Evolutionary conservation across 2,888 invertebrate species (phyloP).

Genomic region (Drosophila barbarae): DNA sequence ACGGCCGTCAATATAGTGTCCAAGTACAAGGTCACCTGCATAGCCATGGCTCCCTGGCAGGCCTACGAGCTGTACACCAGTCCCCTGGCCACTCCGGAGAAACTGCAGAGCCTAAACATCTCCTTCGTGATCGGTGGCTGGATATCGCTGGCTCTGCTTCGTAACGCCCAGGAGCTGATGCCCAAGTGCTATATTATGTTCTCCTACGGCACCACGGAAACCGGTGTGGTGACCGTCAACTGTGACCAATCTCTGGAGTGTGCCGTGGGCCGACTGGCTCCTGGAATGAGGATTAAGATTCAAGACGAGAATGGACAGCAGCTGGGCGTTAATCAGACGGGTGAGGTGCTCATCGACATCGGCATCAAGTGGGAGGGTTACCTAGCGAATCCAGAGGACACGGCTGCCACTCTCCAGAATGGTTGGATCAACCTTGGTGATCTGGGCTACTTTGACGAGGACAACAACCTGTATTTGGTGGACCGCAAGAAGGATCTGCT

Average conservation of each 20-base stretch:
- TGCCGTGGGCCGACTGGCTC: conserved; percentile 61
- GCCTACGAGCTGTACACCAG: conserved; percentile 47
- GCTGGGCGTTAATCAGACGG: conserved; percentile 59
- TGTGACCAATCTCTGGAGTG: conserved; percentile 34
- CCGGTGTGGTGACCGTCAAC: conserved; percentile 46
- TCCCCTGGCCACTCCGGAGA: conserved; percentile 42
- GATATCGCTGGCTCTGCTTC: conserved; percentile 40
- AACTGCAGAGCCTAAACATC: conserved; percentile 14
- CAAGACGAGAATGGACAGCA: conserved; percentile 60
- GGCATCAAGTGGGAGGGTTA: conserved; percentile 69
- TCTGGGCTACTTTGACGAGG: conserved; percentile 74
- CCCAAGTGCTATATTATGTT: conserved; percentile 37
- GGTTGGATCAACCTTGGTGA: conserved; percentile 77
- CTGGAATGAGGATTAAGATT: conserved; percentile 57
- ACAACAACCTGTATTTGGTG: conserved; percentile 64
- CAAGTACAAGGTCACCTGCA: conserved; percentile 49
- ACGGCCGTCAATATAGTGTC: conserved; percentile 43
- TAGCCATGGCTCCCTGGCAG: conserved; percentile 57
- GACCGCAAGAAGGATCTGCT: conserved; percentile 76
- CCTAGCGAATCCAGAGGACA: conserved; percentile 57
- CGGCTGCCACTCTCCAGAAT: conserved; percentile 48
- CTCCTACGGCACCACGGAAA: conserved; percentile 58
- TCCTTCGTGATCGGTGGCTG: conserved; percentile 52
- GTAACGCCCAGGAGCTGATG: conserved; percentile 34
- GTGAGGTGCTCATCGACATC: conserved; percentile 65